phyloP scores from a whole-genome alignment of 2,888 invertebrate genomes.

The Therioaphis trifolii region DNA sequence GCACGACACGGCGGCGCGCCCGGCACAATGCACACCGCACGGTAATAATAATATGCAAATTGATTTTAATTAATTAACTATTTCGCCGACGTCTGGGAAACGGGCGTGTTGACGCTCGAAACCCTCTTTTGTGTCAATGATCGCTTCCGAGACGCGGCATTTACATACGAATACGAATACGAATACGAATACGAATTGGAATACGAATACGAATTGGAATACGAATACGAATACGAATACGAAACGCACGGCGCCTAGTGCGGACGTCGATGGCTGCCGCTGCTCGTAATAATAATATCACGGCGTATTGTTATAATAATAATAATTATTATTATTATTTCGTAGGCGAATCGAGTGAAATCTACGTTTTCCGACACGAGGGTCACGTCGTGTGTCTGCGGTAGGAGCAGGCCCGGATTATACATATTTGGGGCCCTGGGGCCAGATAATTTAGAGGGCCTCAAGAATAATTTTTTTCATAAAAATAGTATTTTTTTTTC shows the following conservation, averaged over 20 bases:
- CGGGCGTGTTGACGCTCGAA: not conserved
- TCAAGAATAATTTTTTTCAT: no score
- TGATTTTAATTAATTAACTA: constrained; percentile 45
- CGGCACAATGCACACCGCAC: not conserved
- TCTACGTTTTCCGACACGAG: no score
- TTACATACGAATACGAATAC: constrained; percentile 30
- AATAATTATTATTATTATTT: no score
- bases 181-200: no score
- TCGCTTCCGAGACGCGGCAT: constrained; percentile 14
- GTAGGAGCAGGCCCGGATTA: no score
- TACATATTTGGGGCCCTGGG: no score
- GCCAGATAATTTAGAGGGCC: no score
- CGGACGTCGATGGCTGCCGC: not conserved
- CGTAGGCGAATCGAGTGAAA: no score
- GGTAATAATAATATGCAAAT: constrained; percentile 28
- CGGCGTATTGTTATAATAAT: no score
- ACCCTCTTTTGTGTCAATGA: not conserved
- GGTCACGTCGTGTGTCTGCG: no score
- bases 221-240: not conserved
- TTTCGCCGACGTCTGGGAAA: constrained; percentile 11
- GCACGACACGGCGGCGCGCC: no score
- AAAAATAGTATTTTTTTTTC: no score
- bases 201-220: not conserved
- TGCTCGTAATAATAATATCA: not conserved
- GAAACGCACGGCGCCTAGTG: not conserved